phyloP scores from a whole-genome alignment of 2,888 invertebrate species.

The Atrina japonica region DNA sequence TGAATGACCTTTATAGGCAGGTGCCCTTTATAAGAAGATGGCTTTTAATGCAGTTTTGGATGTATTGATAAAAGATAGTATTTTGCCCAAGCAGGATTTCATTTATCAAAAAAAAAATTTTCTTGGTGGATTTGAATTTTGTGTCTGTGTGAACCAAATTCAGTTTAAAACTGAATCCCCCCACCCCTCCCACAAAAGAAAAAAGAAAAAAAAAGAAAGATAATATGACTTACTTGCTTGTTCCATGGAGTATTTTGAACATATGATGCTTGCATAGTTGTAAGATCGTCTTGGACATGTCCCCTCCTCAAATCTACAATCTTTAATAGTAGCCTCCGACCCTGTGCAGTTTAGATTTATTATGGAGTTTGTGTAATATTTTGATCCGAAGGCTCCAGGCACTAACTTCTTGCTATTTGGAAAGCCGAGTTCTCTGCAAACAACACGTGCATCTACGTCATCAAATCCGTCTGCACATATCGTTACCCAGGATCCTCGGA shows the following conservation, averaged over 20 bases:
- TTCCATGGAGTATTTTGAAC: conserved; percentile 60
- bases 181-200: too few relatives aligned
- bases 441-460: conserved; percentile 55
- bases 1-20: too few relatives aligned
- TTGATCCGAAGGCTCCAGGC: conserved; percentile 60
- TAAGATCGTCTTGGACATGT: conserved; percentile 51
- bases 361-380: conserved; percentile 57
- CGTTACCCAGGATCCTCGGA: conserved; percentile 60
- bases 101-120: too few relatives aligned
- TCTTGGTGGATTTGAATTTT: too few relatives aligned
- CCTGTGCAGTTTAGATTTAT: conserved; percentile 82
- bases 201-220: too few relatives aligned
- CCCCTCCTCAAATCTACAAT: conserved; percentile 53
- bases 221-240: conserved; percentile 34
- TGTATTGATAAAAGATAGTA: too few relatives aligned
- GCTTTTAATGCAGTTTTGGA: too few relatives aligned
- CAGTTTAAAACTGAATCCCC: too few relatives aligned
- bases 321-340: conserved; percentile 53
- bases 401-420: conserved; percentile 58
- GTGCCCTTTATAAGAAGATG: too few relatives aligned
- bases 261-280: conserved; percentile 64
- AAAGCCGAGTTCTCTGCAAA: conserved; percentile 62
- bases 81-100: too few relatives aligned
- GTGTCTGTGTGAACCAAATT: too few relatives aligned
- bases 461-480: conserved; percentile 60